Base-by-base conservation (phyloP, 30 jellyfish, hydroid and myxozoan genomes). In the Morbakka virulenta region DNA sequence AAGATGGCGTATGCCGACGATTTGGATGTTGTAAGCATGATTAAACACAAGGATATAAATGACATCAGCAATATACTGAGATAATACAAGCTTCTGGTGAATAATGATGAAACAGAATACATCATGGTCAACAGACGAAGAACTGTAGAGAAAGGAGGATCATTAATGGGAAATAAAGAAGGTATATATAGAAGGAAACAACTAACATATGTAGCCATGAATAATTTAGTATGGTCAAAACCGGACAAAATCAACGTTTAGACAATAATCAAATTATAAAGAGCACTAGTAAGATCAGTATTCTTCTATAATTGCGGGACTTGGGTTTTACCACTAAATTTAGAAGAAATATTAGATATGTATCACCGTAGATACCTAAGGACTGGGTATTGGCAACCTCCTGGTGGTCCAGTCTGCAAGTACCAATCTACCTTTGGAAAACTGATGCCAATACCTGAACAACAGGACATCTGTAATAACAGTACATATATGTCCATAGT, bases 261-360 rank as follows among this genome's bases (percentile, higher is more conserved):
- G 72, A 50, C 50, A 52, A 72, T 49, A 70, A 48, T 36, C 52
- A 72, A 51, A 73, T 22, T 72, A 52, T 72, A 41, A 31, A 48
- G 72, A 52, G 72, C 84, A 72, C 13, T 72, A 52, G 84, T 72
- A 22, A 72, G 52, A 52, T 51, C 78, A 29, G 63, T 75, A 75
- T 68, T 52, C 65, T 77, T 75, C 67, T 75, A n/a, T 68, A 75
- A 75, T 67, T 75, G 77, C 48, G 77, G 86, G 48, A 52, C 86
- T 32, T 75, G 86, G 86, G 86, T 76, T 0, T 62, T 75, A 9
- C 32, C 77, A 23, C 27, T 26, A 20, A 75, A 75, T 32, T 66
- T 51, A 13, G 77, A 75, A 35, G 48, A 75, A 67, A 75, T 35
- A 62, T 62, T 75, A 41, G 76, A 75, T 75, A 65, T 61, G 20